Evolutionary conservation across 2,797 vertebrate genomes (phyloP).

Genomic region (Gastrophryne carolinensis): DNA sequence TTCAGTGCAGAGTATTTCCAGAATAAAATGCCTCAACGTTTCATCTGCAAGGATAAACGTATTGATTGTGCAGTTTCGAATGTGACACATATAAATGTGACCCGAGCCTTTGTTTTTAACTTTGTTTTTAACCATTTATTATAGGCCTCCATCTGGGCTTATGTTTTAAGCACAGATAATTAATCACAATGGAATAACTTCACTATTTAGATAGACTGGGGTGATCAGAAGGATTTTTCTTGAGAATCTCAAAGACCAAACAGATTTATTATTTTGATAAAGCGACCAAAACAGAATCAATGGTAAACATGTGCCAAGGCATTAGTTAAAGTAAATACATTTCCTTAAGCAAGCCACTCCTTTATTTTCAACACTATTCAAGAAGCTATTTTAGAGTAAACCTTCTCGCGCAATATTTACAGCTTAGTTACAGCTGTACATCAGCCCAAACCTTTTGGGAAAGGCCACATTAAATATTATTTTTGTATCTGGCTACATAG

Average conservation of each 20-base stretch:
- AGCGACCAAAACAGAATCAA: background rate
- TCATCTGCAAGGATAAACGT: background rate
- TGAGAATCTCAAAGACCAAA: constrained; percentile 5
- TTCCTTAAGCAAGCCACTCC: background rate
- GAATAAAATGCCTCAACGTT: background rate
- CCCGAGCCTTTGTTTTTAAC: constrained; percentile 21
- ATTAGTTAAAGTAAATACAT: background rate
- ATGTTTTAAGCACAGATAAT: background rate
- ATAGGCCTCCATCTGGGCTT: background rate
- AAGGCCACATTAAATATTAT: too few species aligned
- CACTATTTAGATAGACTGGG: background rate
- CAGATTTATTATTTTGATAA: constrained; percentile 5
- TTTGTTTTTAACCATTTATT: background rate
- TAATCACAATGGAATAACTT: constrained; percentile 19
- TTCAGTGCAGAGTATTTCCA: background rate
- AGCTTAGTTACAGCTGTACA: too few species aligned
- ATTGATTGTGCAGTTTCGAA: constrained; percentile 25
- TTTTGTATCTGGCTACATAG: too few species aligned
- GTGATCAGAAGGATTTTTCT: background rate
- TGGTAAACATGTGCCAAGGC: background rate
- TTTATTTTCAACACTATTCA: background rate
- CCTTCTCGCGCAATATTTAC: too few species aligned
- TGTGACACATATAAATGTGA: constrained; percentile 30
- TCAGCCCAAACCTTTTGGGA: too few species aligned
- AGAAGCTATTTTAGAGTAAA: background rate